A percentile compares a stretch with the other conserved stretches of the same genome.
phyloP scores from a whole-genome alignment of 2,888 invertebrate species.

The Apocheima hispidaria region DNA sequence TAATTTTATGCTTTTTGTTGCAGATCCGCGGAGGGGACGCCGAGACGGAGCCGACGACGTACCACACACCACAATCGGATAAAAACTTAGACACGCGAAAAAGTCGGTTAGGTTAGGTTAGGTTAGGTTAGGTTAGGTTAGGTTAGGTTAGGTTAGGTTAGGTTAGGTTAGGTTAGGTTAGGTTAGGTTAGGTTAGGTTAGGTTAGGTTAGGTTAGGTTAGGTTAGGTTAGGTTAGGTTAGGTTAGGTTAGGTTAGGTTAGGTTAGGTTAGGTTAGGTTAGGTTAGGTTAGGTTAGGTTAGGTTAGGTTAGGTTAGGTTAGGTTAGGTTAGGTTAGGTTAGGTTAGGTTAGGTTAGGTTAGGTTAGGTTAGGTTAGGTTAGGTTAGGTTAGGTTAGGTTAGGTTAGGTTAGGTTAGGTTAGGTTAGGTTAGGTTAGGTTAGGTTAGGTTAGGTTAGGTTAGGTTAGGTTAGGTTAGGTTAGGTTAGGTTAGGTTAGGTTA shows the following conservation, averaged over 20 bases:
- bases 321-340: constrained; percentile 35
- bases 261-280: constrained; percentile 28
- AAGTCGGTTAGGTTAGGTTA: constrained; percentile 24
- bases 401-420: constrained; percentile 24
- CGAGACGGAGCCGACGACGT: too few relatives aligned
- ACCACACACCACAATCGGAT: too few relatives aligned
- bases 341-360: constrained; percentile 32
- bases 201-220: constrained; percentile 35
- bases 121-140: constrained; percentile 35
- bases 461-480: constrained; percentile 22
- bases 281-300: constrained; percentile 32
- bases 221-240: constrained; percentile 30
- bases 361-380: constrained; percentile 29
- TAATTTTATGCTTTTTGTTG: too few relatives aligned
- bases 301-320: constrained; percentile 35
- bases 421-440: constrained; percentile 24
- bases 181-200: constrained; percentile 35
- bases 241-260: constrained; percentile 29
- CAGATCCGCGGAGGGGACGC: too few relatives aligned
- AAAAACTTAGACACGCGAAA: too few relatives aligned
- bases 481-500: constrained; percentile 24
- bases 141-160: constrained; percentile 26
- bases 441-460: constrained; percentile 15
- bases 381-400: constrained; percentile 27
- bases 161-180: constrained; percentile 35